A percentile compares a stretch with the other conserved stretches of the same genome.
Conservation (phyloP, 1,140 invertebrate species). For the Forficula auricularia region DNA sequence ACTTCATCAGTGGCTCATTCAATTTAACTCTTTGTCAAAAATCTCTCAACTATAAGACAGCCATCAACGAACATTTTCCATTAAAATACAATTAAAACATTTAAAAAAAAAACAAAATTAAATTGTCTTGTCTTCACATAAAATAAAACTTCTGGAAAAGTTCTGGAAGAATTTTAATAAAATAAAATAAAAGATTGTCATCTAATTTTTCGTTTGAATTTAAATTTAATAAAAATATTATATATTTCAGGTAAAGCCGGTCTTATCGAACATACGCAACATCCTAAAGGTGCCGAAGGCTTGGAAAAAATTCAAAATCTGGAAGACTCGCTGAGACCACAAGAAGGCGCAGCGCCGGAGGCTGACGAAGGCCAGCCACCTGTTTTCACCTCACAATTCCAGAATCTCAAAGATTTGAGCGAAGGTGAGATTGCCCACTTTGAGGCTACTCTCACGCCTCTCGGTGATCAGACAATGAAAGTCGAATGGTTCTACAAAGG, state of each 20-base stretch:
- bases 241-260: conserved; percentile 46
- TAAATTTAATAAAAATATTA: not conserved
- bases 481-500: conserved; percentile 97
- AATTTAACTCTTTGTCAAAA: no score
- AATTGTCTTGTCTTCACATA: no score
- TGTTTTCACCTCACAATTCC: conserved; percentile 67
- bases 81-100: no score
- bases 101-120: no score
- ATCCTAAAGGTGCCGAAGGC: conserved; percentile 82
- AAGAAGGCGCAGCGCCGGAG: conserved; percentile 44
- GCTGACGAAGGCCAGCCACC: conserved; percentile 64
- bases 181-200: no score
- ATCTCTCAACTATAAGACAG: no score
- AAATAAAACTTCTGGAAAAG: no score
- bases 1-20: no score
- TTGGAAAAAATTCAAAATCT: conserved; percentile 77
- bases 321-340: conserved; percentile 64
- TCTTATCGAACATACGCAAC: conserved; percentile 73
- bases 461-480: conserved; percentile 87
- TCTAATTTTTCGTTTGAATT: no score
- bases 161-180: no score
- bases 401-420: conserved; percentile 58
- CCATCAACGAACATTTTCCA: no score
- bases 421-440: conserved; percentile 88
- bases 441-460: conserved; percentile 80